Conservation (phyloP, 1,140 invertebrate genomes). For the Penaeus vannamei region DNA sequence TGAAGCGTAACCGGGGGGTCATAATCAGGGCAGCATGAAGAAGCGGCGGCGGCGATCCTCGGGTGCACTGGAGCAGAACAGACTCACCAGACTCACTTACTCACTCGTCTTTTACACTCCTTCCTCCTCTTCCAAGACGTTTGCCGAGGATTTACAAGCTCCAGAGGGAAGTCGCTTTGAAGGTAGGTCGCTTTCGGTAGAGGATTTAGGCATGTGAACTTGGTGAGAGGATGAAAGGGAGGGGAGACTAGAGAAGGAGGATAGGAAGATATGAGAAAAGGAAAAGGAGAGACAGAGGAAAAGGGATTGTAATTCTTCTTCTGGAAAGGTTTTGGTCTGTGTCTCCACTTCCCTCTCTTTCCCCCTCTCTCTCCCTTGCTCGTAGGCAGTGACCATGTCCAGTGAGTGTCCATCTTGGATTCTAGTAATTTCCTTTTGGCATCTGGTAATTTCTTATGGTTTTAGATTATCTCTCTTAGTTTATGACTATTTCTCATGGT, state of each 20-base stretch:
- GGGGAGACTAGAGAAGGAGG: not conserved
- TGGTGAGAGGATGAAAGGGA: not conserved
- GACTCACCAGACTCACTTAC: slow-evolving; percentile 17
- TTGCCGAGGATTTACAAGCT: slow-evolving; percentile 25
- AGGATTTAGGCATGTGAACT: not conserved
- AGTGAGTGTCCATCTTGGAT: slow-evolving; percentile 60
- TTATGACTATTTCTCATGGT: no score
- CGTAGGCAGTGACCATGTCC: slow-evolving; percentile 61
- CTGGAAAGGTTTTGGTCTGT: slow-evolving; percentile 34
- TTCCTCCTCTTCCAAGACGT: slow-evolving; percentile 34
- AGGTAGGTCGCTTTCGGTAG: not conserved
- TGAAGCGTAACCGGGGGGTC: slow-evolving; percentile 68
- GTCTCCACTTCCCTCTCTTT: not conserved
- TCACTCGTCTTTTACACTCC: slow-evolving; percentile 32
- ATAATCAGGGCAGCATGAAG: slow-evolving; percentile 66
- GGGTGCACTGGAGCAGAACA: slow-evolving; percentile 67
- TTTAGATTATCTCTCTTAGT: no score
- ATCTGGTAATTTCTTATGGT: no score
- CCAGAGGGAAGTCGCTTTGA: slow-evolving; percentile 5
- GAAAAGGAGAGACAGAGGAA: no score
- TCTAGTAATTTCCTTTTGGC: slow-evolving; percentile 22
- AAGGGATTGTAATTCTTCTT: no score
- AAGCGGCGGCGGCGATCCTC: slow-evolving; percentile 58
- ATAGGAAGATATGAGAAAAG: not conserved
- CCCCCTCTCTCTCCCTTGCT: not conserved